A percentile compares a stretch with the other conserved stretches of the same genome.
phyloP scores from a whole-genome alignment of 1,140 invertebrate species.

The Drosophila orena region DNA sequence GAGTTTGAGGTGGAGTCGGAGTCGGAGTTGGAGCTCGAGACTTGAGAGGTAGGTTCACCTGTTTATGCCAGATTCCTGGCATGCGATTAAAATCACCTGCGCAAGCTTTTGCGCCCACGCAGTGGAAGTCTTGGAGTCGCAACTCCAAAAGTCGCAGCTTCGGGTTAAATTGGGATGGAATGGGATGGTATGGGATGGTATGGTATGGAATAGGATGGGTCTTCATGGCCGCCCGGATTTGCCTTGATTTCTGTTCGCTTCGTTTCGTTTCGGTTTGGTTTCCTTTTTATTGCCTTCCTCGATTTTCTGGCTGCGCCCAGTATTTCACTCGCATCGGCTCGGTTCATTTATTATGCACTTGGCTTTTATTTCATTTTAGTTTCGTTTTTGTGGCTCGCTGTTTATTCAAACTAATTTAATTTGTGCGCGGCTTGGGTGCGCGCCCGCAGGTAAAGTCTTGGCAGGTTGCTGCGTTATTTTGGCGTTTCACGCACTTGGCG shows the following conservation, averaged over 20 bases:
- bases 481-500: constrained; percentile 81
- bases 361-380: constrained; percentile 51
- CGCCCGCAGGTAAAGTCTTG: constrained; percentile 70
- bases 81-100: constrained; percentile 84
- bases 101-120: constrained; percentile 80
- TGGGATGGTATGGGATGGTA: constrained; percentile 23
- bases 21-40: constrained; percentile 31
- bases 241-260: constrained; percentile 53
- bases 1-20: constrained; percentile 31
- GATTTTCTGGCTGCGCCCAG: constrained; percentile 67
- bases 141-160: constrained; percentile 29
- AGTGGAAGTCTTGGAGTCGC: constrained; percentile 28
- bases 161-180: constrained; percentile 47
- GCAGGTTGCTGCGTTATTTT: constrained; percentile 81
- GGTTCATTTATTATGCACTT: constrained; percentile 80
- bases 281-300: constrained; percentile 21
- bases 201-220: constrained; percentile 34
- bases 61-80: constrained; percentile 84
- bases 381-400: constrained; percentile 64
- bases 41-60: constrained; percentile 68
- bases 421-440: constrained; percentile 69
- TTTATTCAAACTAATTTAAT: constrained; percentile 84
- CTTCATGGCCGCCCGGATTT: constrained; percentile 42
- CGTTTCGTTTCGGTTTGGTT: constrained; percentile 26
- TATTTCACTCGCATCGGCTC: constrained; percentile 44